Base-by-base conservation (phyloP, 2,113 vertebrate species). In the Theristicus caerulescens region DNA sequence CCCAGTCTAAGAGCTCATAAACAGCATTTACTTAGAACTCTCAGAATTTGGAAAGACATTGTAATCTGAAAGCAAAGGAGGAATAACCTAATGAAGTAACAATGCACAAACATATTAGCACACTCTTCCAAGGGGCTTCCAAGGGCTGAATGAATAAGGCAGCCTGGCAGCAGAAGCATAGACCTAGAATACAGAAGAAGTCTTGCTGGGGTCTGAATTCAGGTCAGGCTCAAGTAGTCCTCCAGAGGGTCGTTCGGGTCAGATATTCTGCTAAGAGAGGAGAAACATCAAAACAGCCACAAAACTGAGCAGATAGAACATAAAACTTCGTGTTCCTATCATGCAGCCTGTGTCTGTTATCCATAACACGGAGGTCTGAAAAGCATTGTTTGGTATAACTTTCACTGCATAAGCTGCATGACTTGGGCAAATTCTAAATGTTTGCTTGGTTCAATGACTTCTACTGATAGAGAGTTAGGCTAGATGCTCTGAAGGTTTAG, bases 221-320 rank as follows among this genome's bases (percentile, higher is more conserved):
- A 61, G 21, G 7, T 86, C 46, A 78, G 26, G 24, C 11, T 55
- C 42, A 88, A 69, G 55, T 16, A 40, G 17, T 21, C 31, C 24
- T 88, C 32, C 40, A 64, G 51, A 65, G 8, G 5, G 10, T 49
- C 4, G 2, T 64, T 80, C 0, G 0, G 18, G 27, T 70, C 27
- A 80, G 29, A n/a, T 78, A n/a, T 9, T 25, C 42, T 83, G 29
- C 49, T 86, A 47, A 44, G 40, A 73, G n/a, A 66, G 46, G 15
- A 69, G 13, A 64, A 93, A 22, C 9, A 27, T 71, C 61, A 61
- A 47, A 52, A 76, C 34, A 84, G 18, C 14, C 11, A 55, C 10
- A 73, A 21, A 76, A 76, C 2, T 31, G 29, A 6, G 11, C 10
- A 87, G 49, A 19, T 42, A 42, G 58, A 67, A 62, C 22, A 55